Conservation (phyloP, 2,797 vertebrate species). For the Erpetoichthys calabaricus region DNA sequence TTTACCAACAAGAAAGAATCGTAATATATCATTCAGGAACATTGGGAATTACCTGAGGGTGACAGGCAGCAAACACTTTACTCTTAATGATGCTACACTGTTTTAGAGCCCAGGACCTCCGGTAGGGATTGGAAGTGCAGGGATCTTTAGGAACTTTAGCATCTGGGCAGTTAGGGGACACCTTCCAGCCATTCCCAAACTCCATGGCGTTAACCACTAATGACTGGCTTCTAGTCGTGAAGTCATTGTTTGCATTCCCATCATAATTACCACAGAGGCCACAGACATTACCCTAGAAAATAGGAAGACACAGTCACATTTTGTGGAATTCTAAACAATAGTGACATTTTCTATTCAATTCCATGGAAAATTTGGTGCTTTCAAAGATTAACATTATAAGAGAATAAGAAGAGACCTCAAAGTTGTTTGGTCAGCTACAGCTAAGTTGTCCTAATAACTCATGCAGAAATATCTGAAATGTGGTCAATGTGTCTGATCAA, state of each 20-base stretch:
- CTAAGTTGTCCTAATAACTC: too few relatives aligned
- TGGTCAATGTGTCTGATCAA: too few relatives aligned
- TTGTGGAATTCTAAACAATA: too few relatives aligned
- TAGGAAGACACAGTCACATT: too few relatives aligned
- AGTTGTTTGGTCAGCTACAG: too few relatives aligned
- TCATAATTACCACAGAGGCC: constrained; percentile 81
- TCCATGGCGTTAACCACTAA: constrained; percentile 44
- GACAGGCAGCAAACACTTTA: constrained; percentile 50
- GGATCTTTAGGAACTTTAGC: constrained; percentile 22
- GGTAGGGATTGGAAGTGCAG: constrained; percentile 48
- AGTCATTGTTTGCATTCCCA: constrained; percentile 62
- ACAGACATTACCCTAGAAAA: constrained; percentile 56
- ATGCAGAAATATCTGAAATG: too few relatives aligned
- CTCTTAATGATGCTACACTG: constrained; percentile 63
- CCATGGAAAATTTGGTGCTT: too few relatives aligned
- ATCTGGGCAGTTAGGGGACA: constrained; percentile 40
- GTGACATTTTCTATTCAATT: too few relatives aligned
- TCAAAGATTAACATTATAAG: too few relatives aligned
- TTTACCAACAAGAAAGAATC: too few relatives aligned
- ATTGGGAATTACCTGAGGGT: constrained; percentile 45
- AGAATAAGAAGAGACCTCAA: too few relatives aligned
- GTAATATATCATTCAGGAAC: background rate
- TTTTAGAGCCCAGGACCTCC: constrained; percentile 55
- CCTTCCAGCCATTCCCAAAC: constrained; percentile 75
- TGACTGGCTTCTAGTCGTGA: constrained; percentile 53